phyloP scores from a whole-genome alignment of 2,797 vertebrate genomes.

The Enteromius fasciolatus region DNA sequence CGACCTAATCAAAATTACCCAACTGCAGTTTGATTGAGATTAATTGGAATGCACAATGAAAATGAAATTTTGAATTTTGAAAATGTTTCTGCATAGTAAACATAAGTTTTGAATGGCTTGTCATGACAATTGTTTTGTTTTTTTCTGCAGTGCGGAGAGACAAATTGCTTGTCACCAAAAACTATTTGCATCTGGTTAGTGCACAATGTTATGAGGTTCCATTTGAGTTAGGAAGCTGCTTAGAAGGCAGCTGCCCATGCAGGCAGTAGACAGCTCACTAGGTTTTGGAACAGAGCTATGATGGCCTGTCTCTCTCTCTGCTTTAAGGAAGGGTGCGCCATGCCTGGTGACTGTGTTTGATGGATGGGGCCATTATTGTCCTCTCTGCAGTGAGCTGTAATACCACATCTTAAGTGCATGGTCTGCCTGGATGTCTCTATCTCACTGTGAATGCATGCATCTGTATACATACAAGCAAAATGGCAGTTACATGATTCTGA shows the following conservation, averaged over 20 bases:
- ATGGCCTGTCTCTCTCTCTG: conserved; percentile 33
- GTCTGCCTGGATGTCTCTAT: conserved; percentile 35
- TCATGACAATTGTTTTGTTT: neutral
- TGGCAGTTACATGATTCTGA: conserved; percentile 16
- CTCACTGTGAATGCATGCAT: conserved; percentile 3
- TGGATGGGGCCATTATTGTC: conserved; percentile 75
- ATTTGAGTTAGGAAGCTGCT: conserved; percentile 2
- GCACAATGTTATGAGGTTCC: neutral
- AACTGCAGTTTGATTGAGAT: too few relatives aligned
- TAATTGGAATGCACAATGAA: too few relatives aligned
- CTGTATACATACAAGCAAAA: conserved; percentile 14
- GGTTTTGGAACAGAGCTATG: conserved; percentile 4
- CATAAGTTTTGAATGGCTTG: neutral
- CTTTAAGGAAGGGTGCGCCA: conserved; percentile 16
- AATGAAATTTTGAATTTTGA: too few relatives aligned
- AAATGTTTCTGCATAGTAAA: neutral
- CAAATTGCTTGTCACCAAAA: neutral
- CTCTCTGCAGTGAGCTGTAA: conserved; percentile 65
- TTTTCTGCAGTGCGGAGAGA: neutral
- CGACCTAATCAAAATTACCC: too few relatives aligned
- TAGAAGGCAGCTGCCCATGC: neutral
- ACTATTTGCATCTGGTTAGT: conserved; percentile 1
- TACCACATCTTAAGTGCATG: conserved; percentile 54
- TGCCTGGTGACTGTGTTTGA: conserved; percentile 65
- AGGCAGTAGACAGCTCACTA: neutral